These are phyloP conservation scores for Troglohyphantes excavatus DNA, from an alignment of 2,888 invertebrate genomes.

Conservation along the genomic window DNA sequence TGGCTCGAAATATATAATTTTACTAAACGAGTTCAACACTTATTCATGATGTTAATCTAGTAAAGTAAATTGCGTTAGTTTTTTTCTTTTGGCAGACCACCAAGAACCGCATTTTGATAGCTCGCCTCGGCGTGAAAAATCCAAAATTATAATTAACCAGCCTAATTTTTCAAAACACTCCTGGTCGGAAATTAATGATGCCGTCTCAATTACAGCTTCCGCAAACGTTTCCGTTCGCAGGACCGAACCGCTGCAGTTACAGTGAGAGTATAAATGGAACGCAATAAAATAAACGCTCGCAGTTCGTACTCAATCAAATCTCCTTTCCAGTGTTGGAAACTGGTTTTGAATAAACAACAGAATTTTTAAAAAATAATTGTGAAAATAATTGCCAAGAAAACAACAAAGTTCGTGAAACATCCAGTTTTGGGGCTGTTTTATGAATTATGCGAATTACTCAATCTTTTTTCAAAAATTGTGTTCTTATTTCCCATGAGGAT, in stretches of 20 bases:
- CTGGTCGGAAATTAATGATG: not conserved
- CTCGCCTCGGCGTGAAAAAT: not conserved
- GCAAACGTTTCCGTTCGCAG: not conserved
- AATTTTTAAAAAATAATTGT: not conserved
- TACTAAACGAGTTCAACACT: not conserved
- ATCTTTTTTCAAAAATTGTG: conserved; percentile 7
- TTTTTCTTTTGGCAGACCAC: not conserved
- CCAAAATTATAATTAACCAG: conserved; percentile 11
- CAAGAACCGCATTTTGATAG: not conserved
- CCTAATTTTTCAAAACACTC: not conserved
- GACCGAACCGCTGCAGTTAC: not conserved
- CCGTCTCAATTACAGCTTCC: conserved; percentile 7
- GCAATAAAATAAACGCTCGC: conserved; percentile 8
- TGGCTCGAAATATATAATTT: not conserved
- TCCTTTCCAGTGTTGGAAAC: not conserved
- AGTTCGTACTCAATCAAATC: conserved; percentile 30
- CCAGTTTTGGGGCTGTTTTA: conserved; percentile 29
- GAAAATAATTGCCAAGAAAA: conserved; percentile 37
- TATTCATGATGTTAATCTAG: not conserved
- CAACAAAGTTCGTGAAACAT: conserved; percentile 28
- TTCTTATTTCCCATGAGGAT: not conserved
- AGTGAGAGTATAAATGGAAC: not conserved
- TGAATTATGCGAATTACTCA: conserved; percentile 69
- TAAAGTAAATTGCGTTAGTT: not conserved
- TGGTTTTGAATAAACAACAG: not conserved